A percentile compares a stretch with the other conserved stretches of the same genome.
These are phyloP conservation scores for Uria aalge DNA, from an alignment of 2,113 vertebrate genomes.

Conservation along the genomic window DNA sequence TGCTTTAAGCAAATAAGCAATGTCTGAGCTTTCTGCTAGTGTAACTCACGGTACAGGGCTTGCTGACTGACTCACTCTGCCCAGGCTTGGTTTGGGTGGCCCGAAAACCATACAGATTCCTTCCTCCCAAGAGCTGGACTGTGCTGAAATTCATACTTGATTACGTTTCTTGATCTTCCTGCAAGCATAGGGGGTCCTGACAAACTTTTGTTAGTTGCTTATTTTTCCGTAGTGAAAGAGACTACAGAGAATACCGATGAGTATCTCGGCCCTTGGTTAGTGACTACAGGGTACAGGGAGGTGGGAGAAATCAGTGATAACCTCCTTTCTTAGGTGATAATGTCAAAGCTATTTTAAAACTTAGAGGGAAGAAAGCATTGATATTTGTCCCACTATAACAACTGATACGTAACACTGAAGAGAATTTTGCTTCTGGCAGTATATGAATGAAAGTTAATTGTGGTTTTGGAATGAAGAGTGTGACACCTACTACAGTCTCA, in stretches of 20 bases:
- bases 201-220: not conserved
- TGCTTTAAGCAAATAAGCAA: not conserved
- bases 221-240: not conserved
- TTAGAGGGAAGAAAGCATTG: not conserved
- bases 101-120: not conserved
- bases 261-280: not conserved
- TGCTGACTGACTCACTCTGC: not conserved
- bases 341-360: not conserved
- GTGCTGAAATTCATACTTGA: not conserved
- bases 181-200: not conserved
- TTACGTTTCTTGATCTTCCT: not conserved
- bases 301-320: not conserved
- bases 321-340: not conserved
- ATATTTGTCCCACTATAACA: not conserved
- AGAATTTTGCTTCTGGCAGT: not conserved
- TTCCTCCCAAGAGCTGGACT: not conserved
- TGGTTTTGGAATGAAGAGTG: not conserved
- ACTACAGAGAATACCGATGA: not conserved
- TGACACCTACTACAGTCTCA: constrained; percentile 1
- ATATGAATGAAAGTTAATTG: constrained; percentile 33
- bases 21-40: not conserved
- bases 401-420: not conserved
- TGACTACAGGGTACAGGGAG: not conserved
- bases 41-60: not conserved
- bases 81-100: not conserved